These are phyloP conservation scores for Pterobdella sp. DNA, from an alignment of 2,888 invertebrate genomes.

Conservation along the genomic window DNA sequence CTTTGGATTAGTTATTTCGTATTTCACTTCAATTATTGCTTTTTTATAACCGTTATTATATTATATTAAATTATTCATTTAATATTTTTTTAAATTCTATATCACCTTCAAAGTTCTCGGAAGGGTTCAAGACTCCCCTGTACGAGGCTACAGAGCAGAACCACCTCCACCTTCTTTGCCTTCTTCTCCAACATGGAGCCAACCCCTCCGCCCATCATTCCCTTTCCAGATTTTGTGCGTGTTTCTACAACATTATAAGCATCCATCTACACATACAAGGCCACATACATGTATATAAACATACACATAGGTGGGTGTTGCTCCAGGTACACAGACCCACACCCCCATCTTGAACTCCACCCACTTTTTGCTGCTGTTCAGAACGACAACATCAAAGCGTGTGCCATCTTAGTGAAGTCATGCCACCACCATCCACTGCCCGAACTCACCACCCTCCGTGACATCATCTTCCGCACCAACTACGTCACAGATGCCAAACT, in stretches of 20 bases:
- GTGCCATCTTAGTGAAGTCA: constrained; percentile 42
- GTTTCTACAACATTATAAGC: neutral
- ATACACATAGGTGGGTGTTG: constrained; percentile 42
- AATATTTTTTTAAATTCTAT: neutral
- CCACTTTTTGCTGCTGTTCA: constrained; percentile 46
- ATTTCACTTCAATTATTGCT: neutral
- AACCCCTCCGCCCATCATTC: constrained; percentile 43
- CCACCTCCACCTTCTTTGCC: constrained; percentile 40
- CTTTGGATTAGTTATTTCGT: neutral
- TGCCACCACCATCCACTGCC: constrained; percentile 41
- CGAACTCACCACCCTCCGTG: constrained; percentile 40
- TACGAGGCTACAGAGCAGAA: constrained; percentile 44
- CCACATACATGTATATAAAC: no score
- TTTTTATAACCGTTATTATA: neutral
- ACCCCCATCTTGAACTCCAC: constrained; percentile 48
- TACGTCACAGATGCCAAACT: constrained; percentile 41
- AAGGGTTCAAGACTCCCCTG: constrained; percentile 43
- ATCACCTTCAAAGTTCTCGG: constrained; percentile 41
- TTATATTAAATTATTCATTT: neutral
- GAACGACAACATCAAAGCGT: constrained; percentile 44
- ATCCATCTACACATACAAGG: neutral
- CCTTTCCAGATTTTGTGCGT: constrained; percentile 33
- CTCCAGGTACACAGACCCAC: constrained; percentile 43
- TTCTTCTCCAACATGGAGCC: constrained; percentile 45
- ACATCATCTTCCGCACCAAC: constrained; percentile 41